Evolutionary conservation across 2,113 vertebrate species (phyloP).

Genomic region (Callorhinus ursinus): DNA sequence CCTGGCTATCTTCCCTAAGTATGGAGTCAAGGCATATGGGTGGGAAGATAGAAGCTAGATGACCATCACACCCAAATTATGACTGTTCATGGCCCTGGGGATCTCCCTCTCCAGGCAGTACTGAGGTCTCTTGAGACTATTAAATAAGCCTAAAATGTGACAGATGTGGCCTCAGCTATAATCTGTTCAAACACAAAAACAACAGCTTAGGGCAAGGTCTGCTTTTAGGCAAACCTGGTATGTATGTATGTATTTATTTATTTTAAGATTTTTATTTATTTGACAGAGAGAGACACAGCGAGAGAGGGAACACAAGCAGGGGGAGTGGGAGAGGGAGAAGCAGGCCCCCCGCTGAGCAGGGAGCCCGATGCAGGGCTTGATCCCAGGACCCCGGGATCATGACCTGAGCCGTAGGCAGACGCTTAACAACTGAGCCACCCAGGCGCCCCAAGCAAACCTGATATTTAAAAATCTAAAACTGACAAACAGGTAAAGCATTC

Average conservation of each 20-base stretch:
- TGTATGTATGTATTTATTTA: background rate
- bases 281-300: no score
- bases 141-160: background rate
- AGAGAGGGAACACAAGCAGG: no score
- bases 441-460: background rate
- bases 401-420: no score
- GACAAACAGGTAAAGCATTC: background rate
- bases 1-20: slow-evolving; percentile 31
- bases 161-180: background rate
- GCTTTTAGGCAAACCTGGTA: background rate
- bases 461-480: background rate
- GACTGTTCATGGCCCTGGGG: background rate
- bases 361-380: no score
- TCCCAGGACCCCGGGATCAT: no score
- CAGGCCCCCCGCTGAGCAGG: no score
- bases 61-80: background rate
- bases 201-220: background rate
- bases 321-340: no score
- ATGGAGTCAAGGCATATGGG: background rate
- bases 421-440: no score
- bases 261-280: no score
- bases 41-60: background rate
- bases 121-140: background rate
- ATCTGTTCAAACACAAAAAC: slow-evolving; percentile 20
- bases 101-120: background rate